phyloP scores from a whole-genome alignment of 2,797 vertebrate species.

The Artibeus jamaicensis region DNA sequence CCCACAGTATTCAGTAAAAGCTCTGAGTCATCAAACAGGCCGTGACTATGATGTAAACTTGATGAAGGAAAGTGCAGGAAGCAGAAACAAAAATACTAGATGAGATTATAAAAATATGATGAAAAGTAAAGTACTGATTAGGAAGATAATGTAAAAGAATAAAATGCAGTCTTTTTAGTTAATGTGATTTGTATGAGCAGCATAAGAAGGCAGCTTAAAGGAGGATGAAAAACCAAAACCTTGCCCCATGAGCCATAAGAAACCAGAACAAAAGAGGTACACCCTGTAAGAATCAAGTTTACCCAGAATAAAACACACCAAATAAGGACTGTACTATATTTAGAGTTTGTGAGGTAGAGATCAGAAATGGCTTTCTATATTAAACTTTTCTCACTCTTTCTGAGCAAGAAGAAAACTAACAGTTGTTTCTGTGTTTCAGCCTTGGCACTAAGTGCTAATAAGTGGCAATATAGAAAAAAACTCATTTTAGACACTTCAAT shows the following conservation, averaged over 20 bases:
- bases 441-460: neutral
- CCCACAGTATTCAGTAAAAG: neutral
- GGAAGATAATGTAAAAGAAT: neutral
- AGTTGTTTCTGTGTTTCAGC: neutral
- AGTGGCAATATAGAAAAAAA: neutral
- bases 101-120: neutral
- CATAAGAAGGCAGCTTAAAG: neutral
- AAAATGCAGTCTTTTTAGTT: neutral
- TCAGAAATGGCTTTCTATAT: constrained; percentile 21
- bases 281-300: neutral
- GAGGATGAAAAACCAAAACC: neutral
- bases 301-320: neutral
- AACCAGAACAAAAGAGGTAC: neutral
- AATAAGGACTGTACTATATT: neutral
- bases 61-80: constrained; percentile 42
- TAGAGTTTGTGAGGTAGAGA: neutral
- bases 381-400: neutral
- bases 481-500: neutral
- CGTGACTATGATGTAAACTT: neutral
- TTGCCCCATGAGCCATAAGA: neutral
- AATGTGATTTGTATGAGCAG: constrained; percentile 4
- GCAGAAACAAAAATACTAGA: constrained; percentile 10
- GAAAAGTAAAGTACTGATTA: neutral
- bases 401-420: neutral
- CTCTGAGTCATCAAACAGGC: neutral